phyloP scores from a whole-genome alignment of 1,140 invertebrate genomes.

The Apis mellifera region DNA sequence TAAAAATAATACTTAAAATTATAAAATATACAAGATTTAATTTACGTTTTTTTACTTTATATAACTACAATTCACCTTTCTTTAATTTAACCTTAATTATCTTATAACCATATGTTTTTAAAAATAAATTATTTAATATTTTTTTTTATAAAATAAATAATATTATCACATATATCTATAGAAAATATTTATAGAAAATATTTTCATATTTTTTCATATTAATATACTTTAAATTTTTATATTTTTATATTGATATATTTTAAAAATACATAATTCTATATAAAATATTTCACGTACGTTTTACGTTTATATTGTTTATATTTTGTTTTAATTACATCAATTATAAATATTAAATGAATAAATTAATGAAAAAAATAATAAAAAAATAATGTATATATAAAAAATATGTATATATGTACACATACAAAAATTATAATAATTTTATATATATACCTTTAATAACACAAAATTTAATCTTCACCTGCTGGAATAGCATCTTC shows the following conservation, averaged over 20 bases:
- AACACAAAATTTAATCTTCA: conserved; percentile 89
- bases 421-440: not conserved
- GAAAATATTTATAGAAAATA: not conserved
- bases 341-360: conserved; percentile 4
- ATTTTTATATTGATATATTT: not conserved
- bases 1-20: not conserved
- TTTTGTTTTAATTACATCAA: not conserved
- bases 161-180: not conserved
- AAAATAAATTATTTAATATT: not conserved
- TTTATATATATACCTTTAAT: conserved; percentile 11
- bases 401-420: not conserved
- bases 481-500: conserved; percentile 99
- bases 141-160: not conserved
- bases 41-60: not conserved
- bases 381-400: not conserved
- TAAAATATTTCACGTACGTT: not conserved
- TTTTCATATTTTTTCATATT: not conserved
- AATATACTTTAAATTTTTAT: not conserved
- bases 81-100: not conserved
- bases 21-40: not conserved
- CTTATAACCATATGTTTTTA: not conserved
- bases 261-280: not conserved
- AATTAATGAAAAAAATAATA: not conserved
- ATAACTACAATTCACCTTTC: not conserved
- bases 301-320: too few species aligned